These are phyloP conservation scores for Synanthedon tipuliformis DNA, from an alignment of 2,888 invertebrate genomes.

Conservation along the genomic window DNA sequence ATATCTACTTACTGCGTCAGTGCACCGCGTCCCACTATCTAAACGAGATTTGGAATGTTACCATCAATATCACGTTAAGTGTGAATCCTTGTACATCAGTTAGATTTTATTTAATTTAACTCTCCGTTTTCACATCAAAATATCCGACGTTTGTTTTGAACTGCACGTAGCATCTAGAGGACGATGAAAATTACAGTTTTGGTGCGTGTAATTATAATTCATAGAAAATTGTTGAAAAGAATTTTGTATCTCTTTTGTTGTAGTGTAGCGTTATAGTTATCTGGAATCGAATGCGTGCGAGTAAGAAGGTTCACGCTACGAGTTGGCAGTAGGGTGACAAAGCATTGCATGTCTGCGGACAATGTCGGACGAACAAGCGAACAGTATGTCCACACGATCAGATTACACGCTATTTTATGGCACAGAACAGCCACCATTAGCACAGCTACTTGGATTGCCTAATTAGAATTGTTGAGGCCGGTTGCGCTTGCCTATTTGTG, in stretches of 20 bases:
- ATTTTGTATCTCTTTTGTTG: neutral
- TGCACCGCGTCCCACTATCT: constrained; percentile 52
- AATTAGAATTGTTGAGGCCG: constrained; percentile 52
- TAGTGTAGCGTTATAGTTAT: neutral
- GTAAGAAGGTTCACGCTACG: constrained; percentile 5
- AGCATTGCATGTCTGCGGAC: constrained; percentile 58
- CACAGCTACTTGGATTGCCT: constrained; percentile 56
- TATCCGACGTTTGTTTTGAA: neutral
- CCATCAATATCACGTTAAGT: constrained; percentile 63
- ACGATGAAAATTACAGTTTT: no score
- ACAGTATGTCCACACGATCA: constrained; percentile 64
- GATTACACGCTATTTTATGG: constrained; percentile 58
- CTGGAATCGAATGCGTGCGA: neutral
- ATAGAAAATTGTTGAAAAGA: no score
- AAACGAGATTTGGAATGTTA: constrained; percentile 66
- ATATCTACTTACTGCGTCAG: constrained; percentile 45
- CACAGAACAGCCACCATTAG: constrained; percentile 53
- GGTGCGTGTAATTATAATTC: no score
- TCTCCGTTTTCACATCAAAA: neutral
- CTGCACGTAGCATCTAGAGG: no score
- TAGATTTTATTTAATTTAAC: neutral
- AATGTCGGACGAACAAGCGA: constrained; percentile 48
- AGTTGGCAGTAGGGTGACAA: constrained; percentile 59
- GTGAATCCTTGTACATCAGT: constrained; percentile 45
- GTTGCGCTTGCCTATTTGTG: neutral